A percentile compares a stretch with the other conserved stretches of the same genome.
Conservation (phyloP, 2,797 vertebrate genomes). For the Chaenodraco wilsoni region DNA sequence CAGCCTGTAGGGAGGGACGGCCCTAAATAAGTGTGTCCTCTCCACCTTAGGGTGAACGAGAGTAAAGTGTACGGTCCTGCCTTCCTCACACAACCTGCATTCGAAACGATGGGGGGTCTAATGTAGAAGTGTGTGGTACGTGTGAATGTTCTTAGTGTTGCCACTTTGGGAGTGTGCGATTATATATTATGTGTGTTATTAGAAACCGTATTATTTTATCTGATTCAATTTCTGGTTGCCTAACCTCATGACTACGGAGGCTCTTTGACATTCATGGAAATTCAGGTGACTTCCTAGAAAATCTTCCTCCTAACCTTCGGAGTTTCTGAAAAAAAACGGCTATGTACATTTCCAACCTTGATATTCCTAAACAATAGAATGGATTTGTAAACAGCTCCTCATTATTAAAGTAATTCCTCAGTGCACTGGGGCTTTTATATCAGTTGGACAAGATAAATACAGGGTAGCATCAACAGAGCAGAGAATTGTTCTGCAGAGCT, state of each 20-base stretch:
- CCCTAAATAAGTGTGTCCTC: slow-evolving; percentile 59
- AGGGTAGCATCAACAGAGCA: slow-evolving; percentile 35
- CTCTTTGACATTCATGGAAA: slow-evolving; percentile 42
- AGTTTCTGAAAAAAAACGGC: too few species aligned
- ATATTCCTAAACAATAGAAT: too few species aligned
- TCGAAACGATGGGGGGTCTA: slow-evolving; percentile 25
- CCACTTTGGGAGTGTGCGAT: background rate
- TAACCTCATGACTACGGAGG: slow-evolving; percentile 4
- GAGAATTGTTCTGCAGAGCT: slow-evolving; percentile 29
- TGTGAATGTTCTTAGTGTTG: slow-evolving; percentile 1
- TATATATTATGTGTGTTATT: slow-evolving; percentile 8
- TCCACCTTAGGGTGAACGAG: slow-evolving; percentile 55
- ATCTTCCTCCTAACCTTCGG: too few species aligned
- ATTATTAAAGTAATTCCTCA: slow-evolving; percentile 53
- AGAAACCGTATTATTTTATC: slow-evolving; percentile 20
- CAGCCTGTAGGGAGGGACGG: too few species aligned
- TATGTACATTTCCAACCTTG: too few species aligned
- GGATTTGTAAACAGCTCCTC: too few species aligned
- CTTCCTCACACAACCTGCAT: slow-evolving; percentile 36
- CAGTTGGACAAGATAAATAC: slow-evolving; percentile 53
- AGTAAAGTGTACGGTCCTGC: slow-evolving; percentile 42
- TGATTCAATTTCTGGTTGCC: slow-evolving; percentile 28
- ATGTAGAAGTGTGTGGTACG: slow-evolving; percentile 3
- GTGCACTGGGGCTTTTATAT: slow-evolving; percentile 50
- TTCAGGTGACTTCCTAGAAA: slow-evolving; percentile 25